Base-by-base conservation (phyloP, 1,140 invertebrate species). In the Drosophila burlai region DNA sequence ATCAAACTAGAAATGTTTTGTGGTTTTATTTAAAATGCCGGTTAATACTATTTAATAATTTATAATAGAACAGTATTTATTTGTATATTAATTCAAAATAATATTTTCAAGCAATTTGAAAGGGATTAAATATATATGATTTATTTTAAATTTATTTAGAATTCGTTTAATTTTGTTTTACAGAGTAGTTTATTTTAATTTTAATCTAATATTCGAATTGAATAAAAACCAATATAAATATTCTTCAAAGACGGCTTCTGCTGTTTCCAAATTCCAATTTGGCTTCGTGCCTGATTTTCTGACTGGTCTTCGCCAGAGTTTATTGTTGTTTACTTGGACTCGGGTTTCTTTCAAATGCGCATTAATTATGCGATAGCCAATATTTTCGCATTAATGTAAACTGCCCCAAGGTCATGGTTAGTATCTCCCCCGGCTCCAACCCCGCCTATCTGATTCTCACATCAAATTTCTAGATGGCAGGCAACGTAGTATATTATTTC, bases 381-480 rank as follows among this genome's bases (percentile, higher is more conserved):
- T 66, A 74, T 81, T 79, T 81, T 74, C 76, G 79, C 79, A 76
- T 64, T 59, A 79, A 67, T 86, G 59, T 61, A 61, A 66, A 42
- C 59, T 38, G 58, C 24, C 34, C 42, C 65, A 89, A 83, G 81
- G 77, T 75, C 76, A 74, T 40, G 40, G 36, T 60, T 46, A 49
- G 21, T 55, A 24, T 47, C 21, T 49, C n/a, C 26, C 45, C 21
- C 11, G 26, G 26, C 18, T 18, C 5, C 24, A 9, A 4, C n/a
- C 16, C 26, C 45, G n/a, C 40, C 21, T n/a, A 9, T 31, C 16
- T 13, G 49, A 61, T 34, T 65, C 42, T 13, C 15, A 11, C 15
- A 15, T 31, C 18, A 63, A 57, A 58, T 36, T 34, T 47, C 18
- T 47, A 62, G 52, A 50, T 36, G 26, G 34, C 40, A 16, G 24